Base-by-base conservation (phyloP, 2,888 invertebrate genomes). In the Drosophila koepferae region DNA sequence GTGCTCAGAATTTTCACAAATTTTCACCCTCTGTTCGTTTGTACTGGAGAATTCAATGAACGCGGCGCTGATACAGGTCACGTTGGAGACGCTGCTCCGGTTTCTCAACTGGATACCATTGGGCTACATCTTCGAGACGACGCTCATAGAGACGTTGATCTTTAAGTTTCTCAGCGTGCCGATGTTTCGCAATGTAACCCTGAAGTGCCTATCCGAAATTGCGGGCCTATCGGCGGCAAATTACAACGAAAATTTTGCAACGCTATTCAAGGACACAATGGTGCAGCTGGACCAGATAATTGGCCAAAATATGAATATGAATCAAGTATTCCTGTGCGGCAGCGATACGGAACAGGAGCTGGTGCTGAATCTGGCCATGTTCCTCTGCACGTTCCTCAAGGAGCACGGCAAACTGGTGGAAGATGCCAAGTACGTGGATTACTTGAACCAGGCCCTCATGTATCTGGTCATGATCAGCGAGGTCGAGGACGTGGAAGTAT, bases 101-200 rank as follows among this genome's bases (percentile, higher is more conserved):
- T 99, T 99, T 94, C 95, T 99, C 48, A 99, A 99, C 92, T 99
- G 99, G 99, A 99, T 99, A 91, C 99, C 99, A n/a, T 95, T 99
- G 74, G 99, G 99, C 14, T 99, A 99, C 93, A 99, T 99, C 92
- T 99, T 99, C 94, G 99, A 99, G 94, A 99, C 99, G 82, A 98
- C 98, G 92, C 94, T 99, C 64, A 98, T 99, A 89, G 96, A 96
- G 88, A 98, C 98, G 63, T 95, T 99, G 63, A 97, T 98, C 91
- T 97, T 96, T 93, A 99, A 99, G 95, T 99, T 99, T 94, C 95
- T 99, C 77, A 98, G 98, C 94, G 99, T 99, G 68, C 99, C 99
- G 40, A 96, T 98, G 95, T 99, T 99, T 93, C 96, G 99, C 77
- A 99, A 99, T 94, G 98, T 99, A 38, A 99, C 99, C 63, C 94